Percentiles rank a stretch among this genome's conserved stretches.
These are phyloP conservation scores for Porites lutea DNA, from an alignment of 64 coral and sea anemone species.

Conservation along the genomic window DNA sequence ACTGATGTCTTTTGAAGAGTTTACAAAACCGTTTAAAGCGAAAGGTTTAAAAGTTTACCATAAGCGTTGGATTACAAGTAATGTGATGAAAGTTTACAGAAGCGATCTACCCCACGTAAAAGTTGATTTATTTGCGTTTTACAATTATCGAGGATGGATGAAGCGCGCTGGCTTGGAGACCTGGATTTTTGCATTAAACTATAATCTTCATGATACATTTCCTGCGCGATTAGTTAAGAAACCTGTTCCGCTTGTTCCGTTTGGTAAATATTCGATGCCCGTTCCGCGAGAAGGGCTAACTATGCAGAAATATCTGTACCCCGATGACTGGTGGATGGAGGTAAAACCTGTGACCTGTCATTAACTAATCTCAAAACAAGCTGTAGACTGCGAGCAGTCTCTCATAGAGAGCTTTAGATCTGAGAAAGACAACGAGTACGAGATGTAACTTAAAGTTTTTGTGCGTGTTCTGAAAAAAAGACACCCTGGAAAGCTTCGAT, in stretches of 20 bases:
- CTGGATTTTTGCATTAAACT: slow-evolving; percentile 10
- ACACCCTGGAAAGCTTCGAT: no score
- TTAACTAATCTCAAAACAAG: not conserved
- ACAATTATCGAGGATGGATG: slow-evolving; percentile 25
- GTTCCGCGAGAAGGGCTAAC: slow-evolving; percentile 16
- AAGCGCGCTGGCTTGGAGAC: slow-evolving; percentile 5
- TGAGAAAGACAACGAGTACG: no score
- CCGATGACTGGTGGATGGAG: slow-evolving; percentile 6
- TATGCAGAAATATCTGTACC: slow-evolving; percentile 15
- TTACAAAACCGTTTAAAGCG: slow-evolving; percentile 1
- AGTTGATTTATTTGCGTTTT: slow-evolving; percentile 30
- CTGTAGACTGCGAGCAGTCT: no score
- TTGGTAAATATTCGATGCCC: not conserved
- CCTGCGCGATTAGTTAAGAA: slow-evolving; percentile 17
- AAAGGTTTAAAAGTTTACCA: slow-evolving; percentile 25
- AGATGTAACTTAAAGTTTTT: no score
- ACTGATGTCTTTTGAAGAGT: not conserved
- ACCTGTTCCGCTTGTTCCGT: not conserved
- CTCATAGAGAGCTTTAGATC: no score
- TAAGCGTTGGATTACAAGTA: slow-evolving; percentile 4
- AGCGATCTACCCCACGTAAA: slow-evolving; percentile 16
- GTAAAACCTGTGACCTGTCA: slow-evolving; percentile 5
- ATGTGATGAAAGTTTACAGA: slow-evolving; percentile 5
- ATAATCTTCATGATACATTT: slow-evolving; percentile 15
- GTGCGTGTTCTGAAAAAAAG: no score